Conservation (phyloP, 2,888 invertebrate genomes). For the Deroplatys truncata region DNA sequence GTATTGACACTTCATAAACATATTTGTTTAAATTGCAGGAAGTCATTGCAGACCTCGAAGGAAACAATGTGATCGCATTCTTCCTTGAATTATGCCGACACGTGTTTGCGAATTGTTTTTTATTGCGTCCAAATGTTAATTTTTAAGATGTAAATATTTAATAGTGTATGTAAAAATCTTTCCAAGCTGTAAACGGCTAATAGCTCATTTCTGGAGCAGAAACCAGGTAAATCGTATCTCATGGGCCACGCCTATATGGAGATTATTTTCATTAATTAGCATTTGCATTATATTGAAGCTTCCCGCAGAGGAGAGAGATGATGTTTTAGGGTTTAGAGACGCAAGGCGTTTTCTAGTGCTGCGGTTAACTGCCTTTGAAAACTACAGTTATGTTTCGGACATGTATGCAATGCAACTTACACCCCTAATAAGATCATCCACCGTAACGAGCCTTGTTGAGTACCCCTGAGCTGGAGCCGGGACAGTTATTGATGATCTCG, state of each 20-base stretch:
- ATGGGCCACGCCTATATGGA: background rate
- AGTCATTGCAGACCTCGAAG: too few species aligned
- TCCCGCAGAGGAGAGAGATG: background rate
- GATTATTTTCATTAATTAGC: background rate
- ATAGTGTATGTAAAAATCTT: too few species aligned
- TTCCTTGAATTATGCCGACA: too few species aligned
- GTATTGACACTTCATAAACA: too few species aligned
- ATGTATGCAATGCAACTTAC: background rate
- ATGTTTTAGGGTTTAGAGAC: background rate
- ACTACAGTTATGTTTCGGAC: background rate
- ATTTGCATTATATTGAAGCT: background rate
- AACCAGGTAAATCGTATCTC: background rate
- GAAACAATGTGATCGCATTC: too few species aligned
- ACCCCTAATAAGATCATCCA: background rate
- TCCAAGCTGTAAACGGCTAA: too few species aligned
- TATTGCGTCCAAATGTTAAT: too few species aligned
- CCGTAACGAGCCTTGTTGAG: background rate
- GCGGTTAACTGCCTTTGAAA: background rate
- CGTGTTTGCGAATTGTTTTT: too few species aligned
- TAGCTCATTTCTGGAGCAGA: too few species aligned
- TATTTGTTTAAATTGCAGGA: too few species aligned
- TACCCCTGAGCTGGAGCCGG: slow-evolving; percentile 12
- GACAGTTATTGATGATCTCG: slow-evolving; percentile 18
- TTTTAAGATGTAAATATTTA: too few species aligned
- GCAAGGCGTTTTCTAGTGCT: background rate